Evolutionary conservation across 2,888 invertebrate species (phyloP), one percentile per base, ranked within the genome.

Genomic region (Parnassius mnemosyne): DNA sequence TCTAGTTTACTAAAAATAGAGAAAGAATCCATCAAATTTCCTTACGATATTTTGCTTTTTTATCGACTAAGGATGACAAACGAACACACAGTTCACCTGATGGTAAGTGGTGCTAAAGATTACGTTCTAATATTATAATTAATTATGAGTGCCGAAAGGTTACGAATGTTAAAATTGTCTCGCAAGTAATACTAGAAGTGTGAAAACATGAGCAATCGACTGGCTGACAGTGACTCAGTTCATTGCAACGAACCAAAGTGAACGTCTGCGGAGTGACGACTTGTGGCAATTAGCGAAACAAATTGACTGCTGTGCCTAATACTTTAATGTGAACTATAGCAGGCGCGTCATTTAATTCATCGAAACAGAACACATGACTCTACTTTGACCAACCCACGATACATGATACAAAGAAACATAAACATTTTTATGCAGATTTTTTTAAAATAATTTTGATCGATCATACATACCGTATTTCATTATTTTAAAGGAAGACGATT

Each of bases 251-350:
- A 59, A 53, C n/a, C 54, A 50, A 50, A 57, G 49, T 50, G 16
- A 42, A 57, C 51, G 51, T 51, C 43, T 51, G 11, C 16, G 43
- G 43, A 46, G 49, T 60, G 44, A 51, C 50, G 41, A 42, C 44
- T 13, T 59, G 58, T 34, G 49, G 62, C 65, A 66, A 68, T 68
- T 68, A 64, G 61, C 60, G 61, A n/a, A 49, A 53, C 68, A 56
- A 66, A 68, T 68, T 68, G 62, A 64, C 60, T 63, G 57, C 65
- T 55, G 64, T 59, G 60, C 54, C 64, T 60, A 59, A 63, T 65
- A 56, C 56, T 63, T 57, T 62, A 57, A 57, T 65, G 50, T 53
- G n/a, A 52, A 47, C 43, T 53, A 10, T 12, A 43, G 49, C 20
- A 9, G 11, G 11, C 49, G 50, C 50, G 13, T 56, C 52, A 56